These are phyloP conservation scores for Sminthurinus signatus DNA, from an alignment of 1,140 invertebrate genomes.

Conservation along the genomic window DNA sequence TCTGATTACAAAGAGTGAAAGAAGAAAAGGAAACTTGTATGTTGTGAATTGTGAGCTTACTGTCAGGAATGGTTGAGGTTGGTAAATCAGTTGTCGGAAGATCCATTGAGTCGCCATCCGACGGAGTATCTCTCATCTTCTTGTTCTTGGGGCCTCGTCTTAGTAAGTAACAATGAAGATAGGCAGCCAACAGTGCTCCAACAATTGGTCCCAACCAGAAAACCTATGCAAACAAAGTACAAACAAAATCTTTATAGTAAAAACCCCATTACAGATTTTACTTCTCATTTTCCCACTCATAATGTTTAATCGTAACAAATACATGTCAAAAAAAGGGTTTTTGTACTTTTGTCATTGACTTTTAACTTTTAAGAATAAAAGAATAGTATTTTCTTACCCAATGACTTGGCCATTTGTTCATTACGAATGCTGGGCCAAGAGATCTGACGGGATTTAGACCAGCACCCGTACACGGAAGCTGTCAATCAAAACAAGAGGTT, in stretches of 20 bases:
- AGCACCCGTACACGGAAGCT: slow-evolving; percentile 48
- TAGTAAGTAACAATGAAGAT: slow-evolving; percentile 35
- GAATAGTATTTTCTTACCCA: too few species aligned
- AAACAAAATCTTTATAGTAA: too few species aligned
- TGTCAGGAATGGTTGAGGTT: slow-evolving; percentile 29
- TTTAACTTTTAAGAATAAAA: too few species aligned
- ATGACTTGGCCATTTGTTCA: slow-evolving; percentile 47
- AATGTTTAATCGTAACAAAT: too few species aligned
- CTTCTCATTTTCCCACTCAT: too few species aligned
- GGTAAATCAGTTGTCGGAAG: slow-evolving; percentile 32
- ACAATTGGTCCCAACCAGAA: slow-evolving; percentile 40
- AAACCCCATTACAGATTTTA: slow-evolving; percentile 17
- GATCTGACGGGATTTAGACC: slow-evolving; percentile 51
- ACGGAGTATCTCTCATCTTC: slow-evolving; percentile 34
- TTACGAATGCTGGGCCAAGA: slow-evolving; percentile 49
- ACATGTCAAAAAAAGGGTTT: too few species aligned
- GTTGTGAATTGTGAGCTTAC: slow-evolving; percentile 28
- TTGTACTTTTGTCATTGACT: too few species aligned
- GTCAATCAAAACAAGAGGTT: neutral
- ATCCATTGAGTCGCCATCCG: slow-evolving; percentile 40
- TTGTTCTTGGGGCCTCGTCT: slow-evolving; percentile 20
- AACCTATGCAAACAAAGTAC: too few species aligned
- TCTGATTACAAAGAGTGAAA: neutral
- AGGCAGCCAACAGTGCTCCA: slow-evolving; percentile 31
- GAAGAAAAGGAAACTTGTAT: neutral